Evolutionary conservation across 2,797 vertebrate species (phyloP).

Genomic region (Anguilla anguilla): DNA sequence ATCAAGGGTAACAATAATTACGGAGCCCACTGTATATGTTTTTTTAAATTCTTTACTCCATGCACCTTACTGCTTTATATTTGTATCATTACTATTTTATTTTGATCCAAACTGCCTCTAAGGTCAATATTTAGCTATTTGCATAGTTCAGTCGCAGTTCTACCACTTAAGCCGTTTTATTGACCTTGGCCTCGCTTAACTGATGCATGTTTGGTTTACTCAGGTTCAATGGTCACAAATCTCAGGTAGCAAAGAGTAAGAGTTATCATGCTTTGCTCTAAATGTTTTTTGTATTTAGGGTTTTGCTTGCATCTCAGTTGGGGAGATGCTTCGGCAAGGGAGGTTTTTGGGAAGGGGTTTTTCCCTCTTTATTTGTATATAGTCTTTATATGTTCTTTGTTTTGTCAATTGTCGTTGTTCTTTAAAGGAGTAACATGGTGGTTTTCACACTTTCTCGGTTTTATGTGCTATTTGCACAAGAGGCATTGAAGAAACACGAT

Average conservation of each 20-base stretch:
- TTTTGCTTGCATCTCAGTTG: background rate
- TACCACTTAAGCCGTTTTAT: background rate
- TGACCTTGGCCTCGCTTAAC: background rate
- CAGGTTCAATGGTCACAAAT: background rate
- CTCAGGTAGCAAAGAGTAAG: slow-evolving; percentile 20
- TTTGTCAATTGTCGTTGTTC: too few species aligned
- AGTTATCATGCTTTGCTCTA: slow-evolving; percentile 13
- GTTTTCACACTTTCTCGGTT: too few species aligned
- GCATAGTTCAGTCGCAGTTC: background rate
- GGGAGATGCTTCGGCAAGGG: slow-evolving; percentile 8
- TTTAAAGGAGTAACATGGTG: too few species aligned
- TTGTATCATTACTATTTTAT: background rate
- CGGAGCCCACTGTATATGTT: too few species aligned
- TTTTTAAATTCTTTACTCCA: background rate
- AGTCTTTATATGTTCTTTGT: too few species aligned
- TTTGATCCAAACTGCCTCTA: background rate
- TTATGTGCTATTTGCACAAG: too few species aligned
- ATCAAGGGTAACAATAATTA: too few species aligned
- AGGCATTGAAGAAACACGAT: too few species aligned
- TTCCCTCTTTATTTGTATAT: too few species aligned
- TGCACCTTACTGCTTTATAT: background rate
- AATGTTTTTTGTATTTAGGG: background rate
- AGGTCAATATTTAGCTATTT: background rate
- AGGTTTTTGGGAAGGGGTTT: background rate
- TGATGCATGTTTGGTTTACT: slow-evolving; percentile 12